Base-by-base conservation (phyloP, 1,140 invertebrate species). In the Ostrea edulis region DNA sequence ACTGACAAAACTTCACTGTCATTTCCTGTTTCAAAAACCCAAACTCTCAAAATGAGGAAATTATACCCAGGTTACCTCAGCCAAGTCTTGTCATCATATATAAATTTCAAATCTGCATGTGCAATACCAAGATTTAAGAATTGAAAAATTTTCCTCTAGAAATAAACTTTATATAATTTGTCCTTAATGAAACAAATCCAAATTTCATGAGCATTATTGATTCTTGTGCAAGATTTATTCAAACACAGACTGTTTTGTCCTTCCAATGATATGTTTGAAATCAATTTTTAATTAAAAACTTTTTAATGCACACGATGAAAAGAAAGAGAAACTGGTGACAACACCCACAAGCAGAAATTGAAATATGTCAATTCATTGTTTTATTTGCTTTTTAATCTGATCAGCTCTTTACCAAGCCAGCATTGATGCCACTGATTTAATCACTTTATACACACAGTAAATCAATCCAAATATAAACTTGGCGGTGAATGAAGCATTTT, bases 381-480 rank as follows among this genome's bases (percentile, higher is more conserved):
- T 62, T 62, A n/a, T 62, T 62, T 62, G 58, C 17, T n/a, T 62
- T 77, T 77, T 77, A 77, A 77, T 77, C 12, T 77, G 68, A 77
- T 77, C 25, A 22, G 3, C 29, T 77, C 25, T 29, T 14, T 25
- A 77, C 68, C 29, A 29, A 71, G 22, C 22, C 22, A 4, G 29
- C 25, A 77, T 77, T 25, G 35, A 77, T 77, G 14, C 7, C 14
- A 12, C 25, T 77, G 68, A 77, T 29, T 77, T 77, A 77, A 77
- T 77, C 68, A 77, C 68, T 77, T 29, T 77, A 77, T 77, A 77
- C 68, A 77, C 68, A 8, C 68, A 29, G 68, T 77, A 77, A 77
- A 77, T 77, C 68, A 77, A 77, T 77, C 68, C 29, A 7, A 77
- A 35, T 29, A 77, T 77, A 77, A 77, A 77, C 68, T 77, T 25